phyloP scores from a whole-genome alignment of 2,888 invertebrate genomes.

The Archips crataeganus region DNA sequence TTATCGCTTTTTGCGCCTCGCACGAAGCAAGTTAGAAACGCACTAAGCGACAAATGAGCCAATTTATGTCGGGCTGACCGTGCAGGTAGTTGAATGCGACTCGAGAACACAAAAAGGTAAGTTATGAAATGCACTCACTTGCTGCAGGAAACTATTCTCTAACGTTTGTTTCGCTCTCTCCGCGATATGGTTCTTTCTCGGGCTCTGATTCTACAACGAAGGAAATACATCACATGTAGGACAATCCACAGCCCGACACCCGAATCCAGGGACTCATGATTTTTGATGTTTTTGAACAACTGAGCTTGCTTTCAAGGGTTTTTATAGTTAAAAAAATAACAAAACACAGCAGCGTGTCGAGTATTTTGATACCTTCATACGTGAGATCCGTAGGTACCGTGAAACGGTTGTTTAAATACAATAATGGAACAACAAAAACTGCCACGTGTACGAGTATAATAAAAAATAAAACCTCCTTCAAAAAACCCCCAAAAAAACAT shows the following conservation, averaged over 20 bases:
- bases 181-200: constrained; percentile 83
- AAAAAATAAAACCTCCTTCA: no score
- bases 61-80: background rate
- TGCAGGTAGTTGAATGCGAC: constrained; percentile 55
- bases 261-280: background rate
- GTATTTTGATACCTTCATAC: no score
- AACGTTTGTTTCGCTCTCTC: constrained; percentile 84
- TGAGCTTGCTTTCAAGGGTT: background rate
- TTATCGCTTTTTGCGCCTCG: background rate
- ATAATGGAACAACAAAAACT: background rate
- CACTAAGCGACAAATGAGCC: background rate
- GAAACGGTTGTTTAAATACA: no score
- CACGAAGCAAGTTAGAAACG: background rate
- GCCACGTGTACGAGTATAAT: background rate
- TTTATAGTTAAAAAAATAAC: background rate
- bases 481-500: no score
- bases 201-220: constrained; percentile 82
- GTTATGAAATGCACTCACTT: constrained; percentile 76
- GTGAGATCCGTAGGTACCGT: background rate
- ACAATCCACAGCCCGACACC: constrained; percentile 49
- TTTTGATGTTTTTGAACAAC: background rate
- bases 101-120: constrained; percentile 45
- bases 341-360: background rate
- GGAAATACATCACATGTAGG: constrained; percentile 72
- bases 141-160: constrained; percentile 83